Evolutionary conservation across 2,888 invertebrate genomes (phyloP).

Genomic region (Pyrocoelia pectoralis): DNA sequence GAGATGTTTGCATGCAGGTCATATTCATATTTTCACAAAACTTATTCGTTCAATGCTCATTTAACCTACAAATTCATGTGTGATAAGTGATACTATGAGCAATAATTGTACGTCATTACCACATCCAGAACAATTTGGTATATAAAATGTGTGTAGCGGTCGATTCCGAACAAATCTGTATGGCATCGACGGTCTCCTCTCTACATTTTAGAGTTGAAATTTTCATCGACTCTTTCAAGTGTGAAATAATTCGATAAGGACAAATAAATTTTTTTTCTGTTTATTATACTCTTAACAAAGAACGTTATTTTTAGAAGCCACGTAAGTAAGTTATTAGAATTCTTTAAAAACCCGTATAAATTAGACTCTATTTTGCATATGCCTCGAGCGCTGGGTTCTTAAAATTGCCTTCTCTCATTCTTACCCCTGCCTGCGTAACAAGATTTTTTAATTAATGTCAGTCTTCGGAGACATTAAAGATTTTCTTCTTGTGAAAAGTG

Average conservation of each 20-base stretch:
- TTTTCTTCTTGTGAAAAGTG: conserved; percentile 53
- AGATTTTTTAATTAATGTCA: conserved; percentile 61
- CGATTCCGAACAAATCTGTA: no score
- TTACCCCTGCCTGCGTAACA: conserved; percentile 56
- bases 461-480: conserved; percentile 57
- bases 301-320: conserved; percentile 36
- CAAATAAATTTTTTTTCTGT: conserved; percentile 4
- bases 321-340: conserved; percentile 38
- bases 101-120: no score
- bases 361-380: conserved; percentile 53
- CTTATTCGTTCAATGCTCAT: no score
- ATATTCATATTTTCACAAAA: no score
- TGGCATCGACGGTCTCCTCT: no score
- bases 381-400: conserved; percentile 49
- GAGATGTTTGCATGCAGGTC: no score
- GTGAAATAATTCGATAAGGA: background rate
- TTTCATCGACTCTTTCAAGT: background rate
- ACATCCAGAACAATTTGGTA: no score
- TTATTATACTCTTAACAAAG: conserved; percentile 12
- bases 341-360: conserved; percentile 48
- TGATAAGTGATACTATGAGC: no score
- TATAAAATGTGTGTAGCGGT: no score
- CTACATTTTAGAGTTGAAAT: no score
- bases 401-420: conserved; percentile 50
- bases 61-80: no score